Evolutionary conservation across 2,113 vertebrate genomes (phyloP).

Genomic region (Acanthisitta chloris): DNA sequence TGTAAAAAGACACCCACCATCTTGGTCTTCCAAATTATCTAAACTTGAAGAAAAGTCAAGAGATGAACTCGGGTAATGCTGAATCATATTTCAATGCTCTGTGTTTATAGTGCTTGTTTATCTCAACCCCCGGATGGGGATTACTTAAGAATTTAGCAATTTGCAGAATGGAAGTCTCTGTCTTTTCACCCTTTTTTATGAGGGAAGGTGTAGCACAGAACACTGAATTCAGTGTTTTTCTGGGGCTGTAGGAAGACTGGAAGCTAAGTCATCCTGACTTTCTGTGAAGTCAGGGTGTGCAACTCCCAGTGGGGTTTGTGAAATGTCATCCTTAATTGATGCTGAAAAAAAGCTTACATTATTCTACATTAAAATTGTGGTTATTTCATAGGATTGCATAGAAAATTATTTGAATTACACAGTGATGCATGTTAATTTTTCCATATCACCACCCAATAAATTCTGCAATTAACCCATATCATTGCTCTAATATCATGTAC

Average conservation of each 20-base stretch:
- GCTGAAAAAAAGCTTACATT: neutral
- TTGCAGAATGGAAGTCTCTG: neutral
- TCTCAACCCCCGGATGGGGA: neutral
- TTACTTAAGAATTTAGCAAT: neutral
- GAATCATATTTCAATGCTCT: neutral
- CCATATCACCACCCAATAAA: slow-evolving; percentile 7
- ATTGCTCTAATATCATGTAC: neutral
- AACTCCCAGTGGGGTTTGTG: neutral
- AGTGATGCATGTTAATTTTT: slow-evolving; percentile 28
- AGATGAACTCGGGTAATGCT: neutral
- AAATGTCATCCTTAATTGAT: neutral
- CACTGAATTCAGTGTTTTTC: neutral
- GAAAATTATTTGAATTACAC: slow-evolving; percentile 25
- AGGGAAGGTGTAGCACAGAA: neutral
- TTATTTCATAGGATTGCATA: neutral
- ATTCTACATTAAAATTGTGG: neutral
- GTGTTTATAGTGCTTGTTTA: neutral
- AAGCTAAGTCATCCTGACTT: neutral
- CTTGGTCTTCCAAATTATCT: neutral
- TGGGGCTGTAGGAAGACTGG: neutral
- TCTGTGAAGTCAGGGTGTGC: neutral
- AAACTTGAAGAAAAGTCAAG: neutral
- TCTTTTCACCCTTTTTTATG: neutral
- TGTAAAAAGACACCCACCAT: neutral
- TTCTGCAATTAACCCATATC: slow-evolving; percentile 41